A percentile compares a stretch with the other conserved stretches of the same genome.
Conservation (phyloP, 2,113 vertebrate species). For the Centropus bengalensis region DNA sequence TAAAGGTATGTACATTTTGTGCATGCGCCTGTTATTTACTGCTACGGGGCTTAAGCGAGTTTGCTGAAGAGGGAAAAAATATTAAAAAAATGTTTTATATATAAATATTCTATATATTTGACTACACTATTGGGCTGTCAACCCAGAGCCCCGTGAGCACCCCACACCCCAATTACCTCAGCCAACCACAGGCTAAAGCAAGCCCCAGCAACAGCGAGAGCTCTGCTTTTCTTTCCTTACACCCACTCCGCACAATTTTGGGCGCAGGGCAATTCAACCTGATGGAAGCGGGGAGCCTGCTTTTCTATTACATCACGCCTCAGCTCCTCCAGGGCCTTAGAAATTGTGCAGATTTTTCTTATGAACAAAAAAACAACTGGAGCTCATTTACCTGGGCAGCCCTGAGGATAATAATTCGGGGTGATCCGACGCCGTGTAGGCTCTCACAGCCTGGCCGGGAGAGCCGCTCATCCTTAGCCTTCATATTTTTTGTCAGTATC, state of each 20-base stretch:
- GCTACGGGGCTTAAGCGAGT: background rate
- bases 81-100: too few species aligned
- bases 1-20: background rate
- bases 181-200: background rate
- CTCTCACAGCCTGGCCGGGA: background rate
- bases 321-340: background rate
- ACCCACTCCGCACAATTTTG: background rate
- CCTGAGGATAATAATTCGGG: background rate
- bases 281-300: background rate
- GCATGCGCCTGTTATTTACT: background rate
- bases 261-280: background rate
- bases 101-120: background rate
- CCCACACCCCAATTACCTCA: background rate
- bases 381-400: background rate
- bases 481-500: background rate
- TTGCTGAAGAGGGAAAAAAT: background rate
- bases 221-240: background rate
- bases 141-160: background rate
- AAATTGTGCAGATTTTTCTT: background rate
- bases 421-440: background rate
- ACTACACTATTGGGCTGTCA: background rate
- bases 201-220: background rate
- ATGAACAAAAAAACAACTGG: background rate
- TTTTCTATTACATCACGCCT: conserved; percentile 1
- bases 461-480: background rate